Conservation (phyloP, 2,888 invertebrate species). For the Schizaphis graminum region DNA sequence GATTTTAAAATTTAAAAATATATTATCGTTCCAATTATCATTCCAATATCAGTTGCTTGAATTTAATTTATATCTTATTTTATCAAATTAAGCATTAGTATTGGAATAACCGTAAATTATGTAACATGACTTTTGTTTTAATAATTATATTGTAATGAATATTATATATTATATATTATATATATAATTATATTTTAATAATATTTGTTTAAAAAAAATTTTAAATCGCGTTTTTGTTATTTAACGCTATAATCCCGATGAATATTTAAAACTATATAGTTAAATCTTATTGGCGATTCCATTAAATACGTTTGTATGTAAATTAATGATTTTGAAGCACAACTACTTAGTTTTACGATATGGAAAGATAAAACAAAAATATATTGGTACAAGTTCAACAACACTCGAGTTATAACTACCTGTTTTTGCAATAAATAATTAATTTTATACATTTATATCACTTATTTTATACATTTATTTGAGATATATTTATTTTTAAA, state of each 20-base stretch:
- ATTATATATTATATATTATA: no score
- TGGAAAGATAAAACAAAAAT: background rate
- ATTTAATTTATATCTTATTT: background rate
- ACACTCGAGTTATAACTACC: background rate
- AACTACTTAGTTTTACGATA: background rate
- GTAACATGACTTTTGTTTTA: background rate
- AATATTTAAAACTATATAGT: background rate
- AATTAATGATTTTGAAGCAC: background rate
- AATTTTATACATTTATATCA: background rate
- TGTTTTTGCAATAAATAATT: background rate
- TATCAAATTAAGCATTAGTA: background rate
- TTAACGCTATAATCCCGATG: background rate
- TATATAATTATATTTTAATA: no score
- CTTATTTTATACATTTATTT: background rate
- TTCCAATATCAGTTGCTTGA: background rate
- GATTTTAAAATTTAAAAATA: background rate
- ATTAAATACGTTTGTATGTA: background rate
- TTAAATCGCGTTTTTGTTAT: background rate
- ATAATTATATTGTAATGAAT: background rate
- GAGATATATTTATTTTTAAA: background rate
- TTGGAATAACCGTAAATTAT: background rate
- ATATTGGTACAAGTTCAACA: background rate
- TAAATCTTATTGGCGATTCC: background rate
- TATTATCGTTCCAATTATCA: background rate
- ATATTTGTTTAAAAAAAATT: background rate